Percentiles rank a stretch among this genome's conserved stretches.
Evolutionary conservation across 2,888 invertebrate genomes (phyloP).

Genomic region (Amiota communis): DNA sequence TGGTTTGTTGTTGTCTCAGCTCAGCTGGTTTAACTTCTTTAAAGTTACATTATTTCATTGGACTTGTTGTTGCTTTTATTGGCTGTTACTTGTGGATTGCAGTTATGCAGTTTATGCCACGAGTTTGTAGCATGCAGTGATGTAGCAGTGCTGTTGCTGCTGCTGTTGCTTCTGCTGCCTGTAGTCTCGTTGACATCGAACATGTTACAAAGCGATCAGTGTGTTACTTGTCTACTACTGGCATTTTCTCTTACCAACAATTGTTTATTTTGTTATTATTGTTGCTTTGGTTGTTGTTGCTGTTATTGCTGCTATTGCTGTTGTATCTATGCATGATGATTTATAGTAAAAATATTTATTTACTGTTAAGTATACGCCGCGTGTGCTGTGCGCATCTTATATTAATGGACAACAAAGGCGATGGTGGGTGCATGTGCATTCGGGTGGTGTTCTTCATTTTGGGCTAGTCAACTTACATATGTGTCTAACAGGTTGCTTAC

Average conservation of each 20-base stretch:
- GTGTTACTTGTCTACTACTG: conserved; percentile 34
- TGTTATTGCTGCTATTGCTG: conserved; percentile 11
- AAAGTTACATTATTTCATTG: not conserved
- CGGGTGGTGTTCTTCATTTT: conserved; percentile 45
- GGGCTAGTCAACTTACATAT: not conserved
- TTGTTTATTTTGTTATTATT: not conserved
- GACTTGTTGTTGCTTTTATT: not conserved
- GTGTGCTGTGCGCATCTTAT: conserved; percentile 17
- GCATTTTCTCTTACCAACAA: conserved; percentile 29
- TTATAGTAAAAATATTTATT: conserved; percentile 67
- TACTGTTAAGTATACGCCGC: conserved; percentile 64
- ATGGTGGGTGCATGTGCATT: not conserved
- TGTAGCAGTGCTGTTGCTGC: not conserved
- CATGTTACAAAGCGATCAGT: conserved; percentile 43
- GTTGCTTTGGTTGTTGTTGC: not conserved
- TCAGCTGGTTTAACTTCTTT: no score
- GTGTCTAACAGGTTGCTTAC: conserved; percentile 20
- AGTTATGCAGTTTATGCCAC: conserved; percentile 23
- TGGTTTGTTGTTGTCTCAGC: no score
- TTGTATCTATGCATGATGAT: conserved; percentile 54
- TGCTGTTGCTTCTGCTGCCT: not conserved
- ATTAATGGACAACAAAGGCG: not conserved
- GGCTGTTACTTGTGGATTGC: not conserved
- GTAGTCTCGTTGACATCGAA: conserved; percentile 18
- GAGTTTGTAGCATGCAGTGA: conserved; percentile 34